phyloP scores from a whole-genome alignment of 1,140 invertebrate species.

The Battus philenor region DNA sequence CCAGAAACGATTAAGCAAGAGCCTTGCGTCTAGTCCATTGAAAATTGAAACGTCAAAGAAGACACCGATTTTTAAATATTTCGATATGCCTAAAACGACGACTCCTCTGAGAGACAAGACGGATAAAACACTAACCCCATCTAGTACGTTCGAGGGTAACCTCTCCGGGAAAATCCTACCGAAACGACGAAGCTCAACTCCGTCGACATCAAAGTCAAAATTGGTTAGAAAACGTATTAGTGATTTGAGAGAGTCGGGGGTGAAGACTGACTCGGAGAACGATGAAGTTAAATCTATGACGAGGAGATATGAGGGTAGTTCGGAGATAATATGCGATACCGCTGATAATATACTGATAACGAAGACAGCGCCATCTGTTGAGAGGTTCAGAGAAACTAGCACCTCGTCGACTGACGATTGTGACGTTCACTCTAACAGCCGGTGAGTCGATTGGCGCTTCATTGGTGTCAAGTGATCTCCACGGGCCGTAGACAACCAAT shows the following conservation, averaged over 20 bases:
- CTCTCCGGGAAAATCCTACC: slow-evolving; percentile 36
- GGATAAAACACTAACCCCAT: slow-evolving; percentile 23
- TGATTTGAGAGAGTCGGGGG: slow-evolving; percentile 36
- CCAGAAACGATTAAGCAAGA: slow-evolving; percentile 26
- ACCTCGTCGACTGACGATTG: slow-evolving; percentile 39
- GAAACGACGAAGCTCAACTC: slow-evolving; percentile 57
- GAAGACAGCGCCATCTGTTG: slow-evolving; percentile 59
- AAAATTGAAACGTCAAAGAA: slow-evolving; percentile 32
- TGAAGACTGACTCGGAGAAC: slow-evolving; percentile 54
- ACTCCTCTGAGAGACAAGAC: slow-evolving; percentile 22
- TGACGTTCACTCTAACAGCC: slow-evolving; percentile 9
- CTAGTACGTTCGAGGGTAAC: slow-evolving; percentile 42
- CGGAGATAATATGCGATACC: slow-evolving; percentile 43
- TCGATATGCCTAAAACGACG: slow-evolving; percentile 44
- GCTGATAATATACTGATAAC: slow-evolving; percentile 55
- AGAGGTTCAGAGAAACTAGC: slow-evolving; percentile 30
- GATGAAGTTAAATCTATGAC: slow-evolving; percentile 30
- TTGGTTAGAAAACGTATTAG: slow-evolving; percentile 31
- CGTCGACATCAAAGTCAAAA: slow-evolving; percentile 30
- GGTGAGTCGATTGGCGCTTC: slow-evolving; percentile 19
- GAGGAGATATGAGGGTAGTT: slow-evolving; percentile 17
- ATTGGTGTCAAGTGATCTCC: neutral
- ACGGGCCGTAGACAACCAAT: no score
- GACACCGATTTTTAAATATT: slow-evolving; percentile 41
- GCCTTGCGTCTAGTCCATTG: slow-evolving; percentile 44